A percentile compares a stretch with the other conserved stretches of the same genome.
Conservation (phyloP, 1,140 invertebrate species). For the Drosophila eugracilis region DNA sequence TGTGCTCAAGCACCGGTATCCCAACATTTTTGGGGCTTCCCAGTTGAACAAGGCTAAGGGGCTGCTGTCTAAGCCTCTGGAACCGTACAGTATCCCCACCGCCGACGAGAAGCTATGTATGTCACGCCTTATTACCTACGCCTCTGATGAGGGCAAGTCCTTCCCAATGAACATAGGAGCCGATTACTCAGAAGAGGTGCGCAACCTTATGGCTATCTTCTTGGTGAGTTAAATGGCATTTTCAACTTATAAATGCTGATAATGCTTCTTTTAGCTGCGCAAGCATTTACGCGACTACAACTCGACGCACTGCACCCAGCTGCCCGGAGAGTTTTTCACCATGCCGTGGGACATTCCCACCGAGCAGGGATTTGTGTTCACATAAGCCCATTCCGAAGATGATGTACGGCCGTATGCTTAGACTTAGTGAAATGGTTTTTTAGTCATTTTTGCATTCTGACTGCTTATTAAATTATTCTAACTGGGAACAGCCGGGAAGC, state of each 20-base stretch:
- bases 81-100: constrained; percentile 51
- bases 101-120: constrained; percentile 86
- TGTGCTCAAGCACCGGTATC: constrained; percentile 91
- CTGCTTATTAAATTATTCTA: constrained; percentile 76
- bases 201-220: constrained; percentile 87
- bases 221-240: constrained; percentile 85
- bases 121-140: constrained; percentile 86
- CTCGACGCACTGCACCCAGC: constrained; percentile 93
- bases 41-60: constrained; percentile 82
- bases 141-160: constrained; percentile 86
- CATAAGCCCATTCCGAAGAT: constrained; percentile 50
- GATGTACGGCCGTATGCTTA: constrained; percentile 44
- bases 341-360: constrained; percentile 86
- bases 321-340: constrained; percentile 89
- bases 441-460: constrained; percentile 67
- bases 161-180: constrained; percentile 89
- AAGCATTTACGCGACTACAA: constrained; percentile 94
- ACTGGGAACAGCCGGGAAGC: constrained; percentile 61
- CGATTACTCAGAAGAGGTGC: constrained; percentile 85
- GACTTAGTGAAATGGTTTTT: constrained; percentile 65
- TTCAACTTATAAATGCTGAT: constrained; percentile 9
- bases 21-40: constrained; percentile 87
- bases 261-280: constrained; percentile 87
- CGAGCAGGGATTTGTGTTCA: constrained; percentile 83
- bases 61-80: constrained; percentile 70